These are phyloP conservation scores for Phoebastria nigripes DNA, from an alignment of 2,797 vertebrate genomes.

Conservation along the genomic window DNA sequence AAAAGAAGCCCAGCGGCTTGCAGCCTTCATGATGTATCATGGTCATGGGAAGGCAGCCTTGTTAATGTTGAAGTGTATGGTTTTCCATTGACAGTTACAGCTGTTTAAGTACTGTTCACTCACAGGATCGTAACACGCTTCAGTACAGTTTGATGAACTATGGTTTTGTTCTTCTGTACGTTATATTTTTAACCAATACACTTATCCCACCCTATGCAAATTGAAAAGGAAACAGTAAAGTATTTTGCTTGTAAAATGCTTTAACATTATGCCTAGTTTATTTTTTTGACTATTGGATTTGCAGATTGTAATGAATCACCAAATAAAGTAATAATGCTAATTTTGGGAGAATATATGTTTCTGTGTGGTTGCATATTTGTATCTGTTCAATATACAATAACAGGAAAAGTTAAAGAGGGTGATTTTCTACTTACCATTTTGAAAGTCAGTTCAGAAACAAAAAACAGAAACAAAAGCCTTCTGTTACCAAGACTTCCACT, in stretches of 20 bases:
- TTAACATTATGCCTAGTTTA: constrained; percentile 69
- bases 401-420: neutral
- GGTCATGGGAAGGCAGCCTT: constrained; percentile 18
- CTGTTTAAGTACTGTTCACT: constrained; percentile 1
- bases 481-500: neutral
- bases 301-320: constrained; percentile 72
- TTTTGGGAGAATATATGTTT: constrained; percentile 56
- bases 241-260: constrained; percentile 80
- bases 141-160: constrained; percentile 62
- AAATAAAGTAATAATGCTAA: constrained; percentile 75
- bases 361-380: neutral
- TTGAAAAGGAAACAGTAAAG: constrained; percentile 68
- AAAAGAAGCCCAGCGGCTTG: neutral
- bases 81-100: constrained; percentile 23
- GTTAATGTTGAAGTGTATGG: constrained; percentile 46
- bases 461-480: neutral
- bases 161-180: constrained; percentile 67
- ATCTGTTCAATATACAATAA: neutral
- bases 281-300: constrained; percentile 73
- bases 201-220: constrained; percentile 63
- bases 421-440: neutral
- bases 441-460: neutral
- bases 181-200: constrained; percentile 69
- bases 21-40: neutral
- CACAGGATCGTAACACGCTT: constrained; percentile 57